Evolutionary conservation across 2,888 invertebrate genomes (phyloP), one percentile per base, ranked within the genome.

Genomic region (Dasypolia templi): DNA sequence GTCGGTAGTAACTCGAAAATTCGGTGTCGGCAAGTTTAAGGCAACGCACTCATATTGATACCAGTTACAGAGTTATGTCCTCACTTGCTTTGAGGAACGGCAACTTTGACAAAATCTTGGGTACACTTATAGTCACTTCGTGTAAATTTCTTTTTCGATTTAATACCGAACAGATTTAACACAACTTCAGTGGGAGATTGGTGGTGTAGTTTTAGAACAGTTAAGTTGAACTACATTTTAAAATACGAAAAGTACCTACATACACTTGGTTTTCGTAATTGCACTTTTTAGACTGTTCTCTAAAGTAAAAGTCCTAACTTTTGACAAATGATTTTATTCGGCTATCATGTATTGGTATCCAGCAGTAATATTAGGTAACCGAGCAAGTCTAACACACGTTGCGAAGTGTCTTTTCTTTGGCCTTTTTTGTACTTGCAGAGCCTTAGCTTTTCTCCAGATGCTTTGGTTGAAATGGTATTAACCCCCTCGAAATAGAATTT

Each of bases 71-170:
- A 51, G 42, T 58, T 39, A 22, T 35, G 29, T 32, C 53, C 3
- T 46, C 22, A 19, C 19, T 5, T 46, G 29, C 55, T 44, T 35
- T 35, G 22, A 22, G 4, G 12, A 22, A 9, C 44, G 1, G 22
- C 53, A 73, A 19, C 22, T 53, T 2, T 9, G 12, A 35, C 17
- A 42, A 44, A 39, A 35, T 17, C 26, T 29, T 46, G n/a, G 35
- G 75, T 9, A 26, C 11, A 35, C 29, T 63, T 75, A 29, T 39
- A 55, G 19, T 75, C 19, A 39, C 17, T 56, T 46, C 19, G 22
- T 55, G 35, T n/a, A n/a, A 49, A 11, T 49, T 58, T 14, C 4
- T 17, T n/a, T 32, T 49, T n/a, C 4, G 32, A 39, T 49, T 51
- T 72, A 3, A 32, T n/a, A 49, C 3, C 9, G 32, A 51, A 44